These are phyloP conservation scores for Raja brachyura DNA, from an alignment of 2,113 vertebrate genomes.

Conservation along the genomic window DNA sequence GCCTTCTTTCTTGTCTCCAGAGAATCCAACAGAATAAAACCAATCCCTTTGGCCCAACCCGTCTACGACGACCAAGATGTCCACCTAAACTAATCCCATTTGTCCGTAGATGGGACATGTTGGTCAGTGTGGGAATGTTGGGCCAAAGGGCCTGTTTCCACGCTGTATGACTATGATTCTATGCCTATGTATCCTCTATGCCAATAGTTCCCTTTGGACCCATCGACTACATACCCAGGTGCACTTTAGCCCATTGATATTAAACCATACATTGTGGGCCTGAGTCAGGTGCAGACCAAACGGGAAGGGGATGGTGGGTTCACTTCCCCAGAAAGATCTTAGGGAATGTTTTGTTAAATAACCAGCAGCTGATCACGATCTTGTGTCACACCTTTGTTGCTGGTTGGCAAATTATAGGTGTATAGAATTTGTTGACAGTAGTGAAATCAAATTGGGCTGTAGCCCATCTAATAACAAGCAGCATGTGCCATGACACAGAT, in stretches of 20 bases:
- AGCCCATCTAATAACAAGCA: neutral
- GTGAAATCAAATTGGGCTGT: neutral
- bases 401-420: neutral
- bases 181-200: too few relatives aligned
- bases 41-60: too few relatives aligned
- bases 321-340: neutral
- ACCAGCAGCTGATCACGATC: neutral
- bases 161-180: too few relatives aligned
- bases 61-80: too few relatives aligned
- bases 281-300: neutral
- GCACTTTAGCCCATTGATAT: neutral
- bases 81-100: too few relatives aligned
- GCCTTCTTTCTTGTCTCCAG: too few relatives aligned
- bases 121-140: too few relatives aligned
- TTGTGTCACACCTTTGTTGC: neutral
- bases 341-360: neutral
- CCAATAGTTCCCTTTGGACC: too few relatives aligned
- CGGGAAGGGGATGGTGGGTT: neutral
- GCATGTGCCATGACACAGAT: neutral
- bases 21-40: too few relatives aligned
- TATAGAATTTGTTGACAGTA: neutral
- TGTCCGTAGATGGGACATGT: too few relatives aligned
- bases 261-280: neutral
- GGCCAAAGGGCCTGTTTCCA: too few relatives aligned
- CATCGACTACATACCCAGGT: too few relatives aligned